Percentiles rank a stretch among this genome's conserved stretches.
phyloP scores from a whole-genome alignment of 2,888 invertebrate species.

The Lacanobia oleracea region DNA sequence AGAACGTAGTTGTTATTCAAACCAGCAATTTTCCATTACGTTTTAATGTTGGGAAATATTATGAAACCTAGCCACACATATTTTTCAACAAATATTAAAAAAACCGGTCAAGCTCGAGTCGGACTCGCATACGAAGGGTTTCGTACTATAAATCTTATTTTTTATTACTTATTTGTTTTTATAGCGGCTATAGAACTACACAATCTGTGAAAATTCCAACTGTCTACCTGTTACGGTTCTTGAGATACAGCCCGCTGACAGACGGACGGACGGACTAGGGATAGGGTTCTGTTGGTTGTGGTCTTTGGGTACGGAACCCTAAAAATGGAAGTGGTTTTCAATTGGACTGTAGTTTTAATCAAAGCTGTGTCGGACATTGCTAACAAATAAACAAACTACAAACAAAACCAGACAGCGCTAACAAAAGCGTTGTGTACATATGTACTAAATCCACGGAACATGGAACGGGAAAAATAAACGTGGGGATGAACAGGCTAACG shows the following conservation, averaged over 20 bases:
- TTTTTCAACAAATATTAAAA: too few relatives aligned
- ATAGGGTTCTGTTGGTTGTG: too few relatives aligned
- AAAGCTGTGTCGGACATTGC: constrained; percentile 7
- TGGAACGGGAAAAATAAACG: background rate
- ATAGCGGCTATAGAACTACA: too few relatives aligned
- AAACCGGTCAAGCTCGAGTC: too few relatives aligned
- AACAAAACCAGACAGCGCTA: constrained; percentile 19
- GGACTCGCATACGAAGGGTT: too few relatives aligned
- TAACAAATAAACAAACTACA: constrained; percentile 15
- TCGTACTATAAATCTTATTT: too few relatives aligned
- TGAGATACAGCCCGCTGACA: too few relatives aligned
- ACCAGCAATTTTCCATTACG: background rate
- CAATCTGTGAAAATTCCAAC: too few relatives aligned
- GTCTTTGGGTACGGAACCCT: too few relatives aligned
- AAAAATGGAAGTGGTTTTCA: background rate
- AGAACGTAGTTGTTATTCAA: background rate
- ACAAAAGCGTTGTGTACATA: constrained; percentile 15
- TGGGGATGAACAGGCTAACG: background rate
- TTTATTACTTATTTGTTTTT: too few relatives aligned
- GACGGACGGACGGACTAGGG: too few relatives aligned
- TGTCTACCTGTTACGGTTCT: too few relatives aligned
- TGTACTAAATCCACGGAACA: constrained; percentile 15
- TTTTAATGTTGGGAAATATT: background rate
- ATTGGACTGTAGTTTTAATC: constrained; percentile 22
- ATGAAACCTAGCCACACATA: background rate